Conservation (phyloP, 1,140 invertebrate genomes). For the Chymomyza costata region DNA sequence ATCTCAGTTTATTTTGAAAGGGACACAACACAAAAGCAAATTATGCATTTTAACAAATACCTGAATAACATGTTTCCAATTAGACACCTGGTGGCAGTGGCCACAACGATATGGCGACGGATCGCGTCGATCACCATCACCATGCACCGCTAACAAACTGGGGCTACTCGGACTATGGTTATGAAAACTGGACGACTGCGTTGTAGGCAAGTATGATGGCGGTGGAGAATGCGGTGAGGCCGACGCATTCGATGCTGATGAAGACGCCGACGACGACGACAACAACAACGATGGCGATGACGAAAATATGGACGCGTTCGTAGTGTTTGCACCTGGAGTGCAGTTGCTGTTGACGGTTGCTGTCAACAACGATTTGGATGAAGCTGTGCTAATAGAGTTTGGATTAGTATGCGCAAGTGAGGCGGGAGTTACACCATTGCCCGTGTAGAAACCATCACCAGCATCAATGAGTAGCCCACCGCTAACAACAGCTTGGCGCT, state of each 20-base stretch:
- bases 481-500: constrained; percentile 11
- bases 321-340: constrained; percentile 3
- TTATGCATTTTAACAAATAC: constrained; percentile 76
- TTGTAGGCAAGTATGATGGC: constrained; percentile 23
- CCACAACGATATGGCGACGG: constrained; percentile 82
- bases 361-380: constrained; percentile 26
- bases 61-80: constrained; percentile 89
- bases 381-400: constrained; percentile 41
- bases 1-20: constrained; percentile 46
- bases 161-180: constrained; percentile 67
- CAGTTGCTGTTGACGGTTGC: constrained; percentile 18
- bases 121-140: constrained; percentile 64
- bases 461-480: constrained; percentile 26
- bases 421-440: constrained; percentile 42
- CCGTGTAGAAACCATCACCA: constrained; percentile 51
- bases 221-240: constrained; percentile 26
- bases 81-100: constrained; percentile 85
- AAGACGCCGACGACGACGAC: constrained; percentile 13
- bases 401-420: constrained; percentile 33
- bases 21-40: constrained; percentile 66
- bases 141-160: constrained; percentile 58
- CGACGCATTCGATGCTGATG: constrained; percentile 28
- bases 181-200: constrained; percentile 42
- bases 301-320: constrained; percentile 10
- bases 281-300: constrained; percentile 16